Conservation (phyloP, 1,140 invertebrate species). For the Drosophila virilis region DNA sequence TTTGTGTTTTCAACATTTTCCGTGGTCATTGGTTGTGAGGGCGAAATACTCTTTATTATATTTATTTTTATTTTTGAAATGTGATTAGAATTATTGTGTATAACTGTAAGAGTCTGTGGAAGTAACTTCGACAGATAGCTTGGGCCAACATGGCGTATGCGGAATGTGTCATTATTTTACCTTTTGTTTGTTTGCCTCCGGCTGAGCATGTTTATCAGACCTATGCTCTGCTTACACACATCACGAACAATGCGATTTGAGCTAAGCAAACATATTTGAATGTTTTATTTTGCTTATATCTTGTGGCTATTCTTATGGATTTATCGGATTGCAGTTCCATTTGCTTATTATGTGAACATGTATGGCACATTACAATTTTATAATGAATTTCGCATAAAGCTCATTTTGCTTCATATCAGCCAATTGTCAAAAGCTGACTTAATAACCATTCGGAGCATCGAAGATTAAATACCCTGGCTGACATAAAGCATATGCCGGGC, state of each 20-base stretch:
- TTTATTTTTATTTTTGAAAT: conserved; percentile 22
- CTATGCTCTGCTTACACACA: neutral
- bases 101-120: neutral
- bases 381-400: no score
- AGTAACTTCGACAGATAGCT: neutral
- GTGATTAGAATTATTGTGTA: conserved; percentile 2
- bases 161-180: neutral
- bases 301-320: neutral
- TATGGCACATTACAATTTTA: no score
- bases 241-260: neutral
- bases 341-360: conserved; percentile 1
- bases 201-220: conserved; percentile 9
- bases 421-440: no score
- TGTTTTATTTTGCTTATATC: neutral
- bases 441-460: no score
- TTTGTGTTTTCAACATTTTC: conserved; percentile 6
- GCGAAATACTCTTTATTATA: neutral
- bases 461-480: no score
- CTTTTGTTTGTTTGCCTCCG: neutral
- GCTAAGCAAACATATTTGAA: neutral
- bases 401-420: no score
- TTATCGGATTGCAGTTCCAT: conserved; percentile 1
- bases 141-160: conserved; percentile 9
- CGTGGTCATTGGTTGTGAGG: conserved; percentile 3
- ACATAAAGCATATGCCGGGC: no score